These are phyloP conservation scores for Callipepla californica DNA, from an alignment of 2,113 vertebrate species.

Conservation along the genomic window DNA sequence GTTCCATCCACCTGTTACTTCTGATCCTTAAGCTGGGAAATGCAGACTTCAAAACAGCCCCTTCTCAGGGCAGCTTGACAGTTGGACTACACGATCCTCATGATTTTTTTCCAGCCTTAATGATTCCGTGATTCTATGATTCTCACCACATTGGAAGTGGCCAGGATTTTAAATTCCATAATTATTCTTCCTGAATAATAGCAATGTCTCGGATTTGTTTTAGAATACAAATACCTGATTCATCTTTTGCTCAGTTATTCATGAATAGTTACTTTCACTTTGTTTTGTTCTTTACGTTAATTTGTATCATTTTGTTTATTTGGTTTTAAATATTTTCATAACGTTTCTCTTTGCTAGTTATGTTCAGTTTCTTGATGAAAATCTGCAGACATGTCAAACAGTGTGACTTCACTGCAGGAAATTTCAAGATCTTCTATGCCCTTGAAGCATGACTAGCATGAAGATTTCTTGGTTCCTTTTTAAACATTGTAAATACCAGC, in stretches of 20 bases:
- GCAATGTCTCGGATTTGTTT: not conserved
- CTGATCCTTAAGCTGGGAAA: not conserved
- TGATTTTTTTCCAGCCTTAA: too few relatives aligned
- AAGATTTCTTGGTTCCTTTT: not conserved
- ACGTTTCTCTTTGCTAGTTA: not conserved
- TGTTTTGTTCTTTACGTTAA: not conserved
- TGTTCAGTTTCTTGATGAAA: not conserved
- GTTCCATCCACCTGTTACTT: not conserved
- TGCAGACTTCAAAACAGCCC: not conserved
- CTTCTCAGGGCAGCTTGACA: too few relatives aligned
- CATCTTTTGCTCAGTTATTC: not conserved
- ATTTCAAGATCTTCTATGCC: accelerated
- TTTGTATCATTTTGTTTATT: not conserved
- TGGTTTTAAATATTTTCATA: not conserved
- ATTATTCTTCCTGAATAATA: not conserved
- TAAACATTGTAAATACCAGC: not conserved
- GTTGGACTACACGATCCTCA: too few relatives aligned
- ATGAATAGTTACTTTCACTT: not conserved
- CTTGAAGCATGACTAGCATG: not conserved
- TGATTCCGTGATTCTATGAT: too few relatives aligned
- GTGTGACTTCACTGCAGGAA: not conserved
- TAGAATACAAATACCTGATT: not conserved
- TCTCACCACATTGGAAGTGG: not conserved
- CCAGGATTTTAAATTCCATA: not conserved
- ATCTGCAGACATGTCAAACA: not conserved